Evolutionary conservation across 2,113 vertebrate species (phyloP).

Genomic region (Puntigrus tetrazona): DNA sequence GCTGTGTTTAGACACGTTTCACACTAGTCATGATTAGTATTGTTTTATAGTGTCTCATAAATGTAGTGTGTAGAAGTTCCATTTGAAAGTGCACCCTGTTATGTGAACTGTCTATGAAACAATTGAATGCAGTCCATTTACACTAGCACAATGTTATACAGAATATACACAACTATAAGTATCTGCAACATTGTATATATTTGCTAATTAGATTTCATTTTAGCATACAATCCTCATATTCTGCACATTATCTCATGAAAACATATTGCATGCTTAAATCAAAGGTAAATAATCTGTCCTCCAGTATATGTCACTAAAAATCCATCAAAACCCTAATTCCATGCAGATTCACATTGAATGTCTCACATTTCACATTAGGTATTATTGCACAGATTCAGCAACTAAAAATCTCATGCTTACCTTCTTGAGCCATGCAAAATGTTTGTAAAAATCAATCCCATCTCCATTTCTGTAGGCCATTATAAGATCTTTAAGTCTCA

Average conservation of each 20-base stretch:
- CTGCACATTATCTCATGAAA: too few species aligned
- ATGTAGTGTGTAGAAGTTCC: not conserved
- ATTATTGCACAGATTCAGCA: not conserved
- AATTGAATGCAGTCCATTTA: not conserved
- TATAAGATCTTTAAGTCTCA: slow-evolving; percentile 74
- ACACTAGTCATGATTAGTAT: not conserved
- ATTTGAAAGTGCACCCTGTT: not conserved
- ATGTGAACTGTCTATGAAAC: not conserved
- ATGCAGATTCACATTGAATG: not conserved
- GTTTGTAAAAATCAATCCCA: slow-evolving; percentile 96
- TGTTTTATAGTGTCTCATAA: not conserved
- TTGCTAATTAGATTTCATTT: too few species aligned
- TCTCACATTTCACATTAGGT: not conserved
- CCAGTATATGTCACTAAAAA: not conserved
- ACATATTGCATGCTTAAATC: too few species aligned
- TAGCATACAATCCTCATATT: too few species aligned
- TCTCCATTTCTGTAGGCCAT: slow-evolving; percentile 97
- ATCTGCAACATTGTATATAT: too few species aligned
- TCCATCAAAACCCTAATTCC: not conserved
- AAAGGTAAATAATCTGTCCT: not conserved
- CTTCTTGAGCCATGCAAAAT: slow-evolving; percentile 95
- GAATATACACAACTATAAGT: too few species aligned
- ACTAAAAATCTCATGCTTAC: slow-evolving; percentile 78
- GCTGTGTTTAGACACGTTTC: not conserved
- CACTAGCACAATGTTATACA: not conserved